Conservation (phyloP, 2,797 vertebrate species). For the Apodemus agrarius region DNA sequence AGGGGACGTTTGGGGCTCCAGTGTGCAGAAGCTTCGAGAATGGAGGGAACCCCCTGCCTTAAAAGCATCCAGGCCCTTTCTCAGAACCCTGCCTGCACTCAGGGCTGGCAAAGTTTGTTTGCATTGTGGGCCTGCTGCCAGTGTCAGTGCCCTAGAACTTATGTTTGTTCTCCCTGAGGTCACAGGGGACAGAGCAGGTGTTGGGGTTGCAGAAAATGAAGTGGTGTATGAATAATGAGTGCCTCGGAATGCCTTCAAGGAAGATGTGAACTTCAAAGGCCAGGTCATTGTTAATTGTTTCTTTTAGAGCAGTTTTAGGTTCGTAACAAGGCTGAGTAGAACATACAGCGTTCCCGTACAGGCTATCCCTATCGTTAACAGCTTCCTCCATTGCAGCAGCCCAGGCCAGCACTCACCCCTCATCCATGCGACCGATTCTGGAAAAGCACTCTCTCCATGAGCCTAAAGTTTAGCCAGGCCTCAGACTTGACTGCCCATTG, state of each 20-base stretch:
- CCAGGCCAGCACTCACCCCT: not conserved
- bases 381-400: rapidly evolving
- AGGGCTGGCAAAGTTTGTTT: not conserved
- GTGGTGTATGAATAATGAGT: not conserved
- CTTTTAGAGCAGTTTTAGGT: conserved; percentile 37
- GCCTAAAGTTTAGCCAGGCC: not conserved
- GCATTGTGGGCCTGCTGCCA: not conserved
- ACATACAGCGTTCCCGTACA: not conserved
- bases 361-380: rapidly evolving
- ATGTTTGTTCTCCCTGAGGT: not conserved
- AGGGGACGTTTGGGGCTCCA: not conserved
- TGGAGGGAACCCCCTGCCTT: not conserved
- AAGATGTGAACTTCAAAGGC: not conserved
- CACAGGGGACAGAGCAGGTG: not conserved
- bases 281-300: not conserved
- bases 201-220: not conserved
- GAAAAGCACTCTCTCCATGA: not conserved
- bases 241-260: not conserved
- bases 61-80: not conserved
- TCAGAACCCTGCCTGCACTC: not conserved
- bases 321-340: not conserved
- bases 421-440: not conserved
- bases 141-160: not conserved
- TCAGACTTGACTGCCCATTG: not conserved
- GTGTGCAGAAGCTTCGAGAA: not conserved